Evolutionary conservation across 1,140 invertebrate genomes (phyloP).

Genomic region (Pentalonia nigronervosa): DNA sequence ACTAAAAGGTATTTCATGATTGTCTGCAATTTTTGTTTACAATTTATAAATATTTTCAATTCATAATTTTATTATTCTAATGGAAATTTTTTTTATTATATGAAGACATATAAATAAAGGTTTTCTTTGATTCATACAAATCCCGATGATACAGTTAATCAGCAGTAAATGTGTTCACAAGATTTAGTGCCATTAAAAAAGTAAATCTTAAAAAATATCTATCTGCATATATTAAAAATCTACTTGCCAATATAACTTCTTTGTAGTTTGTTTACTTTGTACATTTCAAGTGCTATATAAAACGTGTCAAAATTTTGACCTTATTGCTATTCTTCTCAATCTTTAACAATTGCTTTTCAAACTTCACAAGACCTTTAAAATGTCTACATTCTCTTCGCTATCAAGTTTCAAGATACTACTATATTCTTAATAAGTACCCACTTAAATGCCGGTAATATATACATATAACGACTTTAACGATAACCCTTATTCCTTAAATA

Average conservation of each 20-base stretch:
- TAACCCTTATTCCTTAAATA: not conserved
- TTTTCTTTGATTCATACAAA: not conserved
- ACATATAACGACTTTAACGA: not conserved
- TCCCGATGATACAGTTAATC: not conserved
- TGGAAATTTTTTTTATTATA: too few species aligned
- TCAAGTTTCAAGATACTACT: not conserved
- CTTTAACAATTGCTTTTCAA: not conserved
- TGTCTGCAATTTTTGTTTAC: too few species aligned
- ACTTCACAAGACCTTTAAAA: not conserved
- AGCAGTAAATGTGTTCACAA: not conserved
- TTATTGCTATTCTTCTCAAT: not conserved
- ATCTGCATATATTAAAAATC: not conserved
- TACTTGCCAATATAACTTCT: not conserved
- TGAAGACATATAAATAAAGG: too few species aligned
- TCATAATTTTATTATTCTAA: too few species aligned
- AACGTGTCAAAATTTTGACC: not conserved
- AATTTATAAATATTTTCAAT: too few species aligned
- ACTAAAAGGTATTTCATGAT: too few species aligned
- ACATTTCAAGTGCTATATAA: not conserved
- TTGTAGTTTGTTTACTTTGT: constrained; percentile 2
- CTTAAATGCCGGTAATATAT: not conserved
- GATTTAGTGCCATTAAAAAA: not conserved
- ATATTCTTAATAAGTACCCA: not conserved
- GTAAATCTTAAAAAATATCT: not conserved
- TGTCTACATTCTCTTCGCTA: not conserved